Evolutionary conservation across 2,888 invertebrate genomes (phyloP).

Genomic region (Allygus modestus): DNA sequence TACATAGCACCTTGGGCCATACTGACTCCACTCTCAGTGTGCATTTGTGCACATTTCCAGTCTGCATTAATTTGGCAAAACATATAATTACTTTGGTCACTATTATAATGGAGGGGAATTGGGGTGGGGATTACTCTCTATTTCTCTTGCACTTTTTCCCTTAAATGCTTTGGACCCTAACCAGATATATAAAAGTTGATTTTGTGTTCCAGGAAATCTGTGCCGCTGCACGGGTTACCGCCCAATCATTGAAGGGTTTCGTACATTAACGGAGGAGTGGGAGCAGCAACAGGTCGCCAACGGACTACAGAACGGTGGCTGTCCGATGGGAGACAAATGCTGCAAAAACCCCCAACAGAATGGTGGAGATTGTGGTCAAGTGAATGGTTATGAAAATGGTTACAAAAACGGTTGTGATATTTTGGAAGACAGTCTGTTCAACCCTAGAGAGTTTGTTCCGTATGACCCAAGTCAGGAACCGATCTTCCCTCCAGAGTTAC

Average conservation of each 20-base stretch:
- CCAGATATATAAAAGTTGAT: no score
- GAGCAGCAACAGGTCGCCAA: conserved; percentile 75
- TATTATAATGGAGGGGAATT: no score
- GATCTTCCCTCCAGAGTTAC: conserved; percentile 94
- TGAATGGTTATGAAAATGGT: conserved; percentile 69
- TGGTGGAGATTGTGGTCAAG: not conserved
- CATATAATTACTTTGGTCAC: no score
- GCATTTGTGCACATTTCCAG: no score
- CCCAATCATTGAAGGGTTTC: conserved; percentile 94
- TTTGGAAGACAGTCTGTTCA: conserved; percentile 74
- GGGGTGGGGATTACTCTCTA: no score
- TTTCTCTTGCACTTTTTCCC: no score
- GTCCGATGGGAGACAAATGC: conserved; percentile 83
- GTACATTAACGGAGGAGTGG: conserved; percentile 89
- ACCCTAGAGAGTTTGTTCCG: conserved; percentile 81
- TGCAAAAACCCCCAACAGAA: conserved; percentile 75
- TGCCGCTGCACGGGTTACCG: conserved; percentile 97
- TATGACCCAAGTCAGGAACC: conserved; percentile 91
- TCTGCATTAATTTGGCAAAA: no score
- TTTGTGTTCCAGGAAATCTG: conserved; percentile 81
- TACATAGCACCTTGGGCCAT: no score
- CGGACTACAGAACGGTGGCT: conserved; percentile 71
- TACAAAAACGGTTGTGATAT: conserved; percentile 37
- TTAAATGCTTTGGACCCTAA: no score
- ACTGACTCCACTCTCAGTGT: no score